These are phyloP conservation scores for Caradrina clavipalpis DNA, from an alignment of 2,888 invertebrate genomes.

Conservation along the genomic window DNA sequence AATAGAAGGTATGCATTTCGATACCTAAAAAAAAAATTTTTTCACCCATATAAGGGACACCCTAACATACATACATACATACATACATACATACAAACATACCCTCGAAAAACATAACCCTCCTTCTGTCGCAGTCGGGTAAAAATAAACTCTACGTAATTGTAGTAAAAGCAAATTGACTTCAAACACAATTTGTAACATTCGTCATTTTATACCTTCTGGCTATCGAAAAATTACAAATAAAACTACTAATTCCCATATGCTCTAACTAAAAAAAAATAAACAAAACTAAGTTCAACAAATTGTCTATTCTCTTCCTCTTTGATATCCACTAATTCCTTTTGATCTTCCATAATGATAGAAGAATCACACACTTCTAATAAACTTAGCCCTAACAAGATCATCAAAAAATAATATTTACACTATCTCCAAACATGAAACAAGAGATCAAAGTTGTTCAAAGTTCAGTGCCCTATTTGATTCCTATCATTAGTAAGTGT, in stretches of 20 bases:
- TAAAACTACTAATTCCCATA: not conserved
- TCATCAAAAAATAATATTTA: constrained; percentile 48
- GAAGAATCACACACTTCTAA: constrained; percentile 22
- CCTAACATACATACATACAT: too few species aligned
- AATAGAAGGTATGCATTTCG: too few species aligned
- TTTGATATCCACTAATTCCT: constrained; percentile 23
- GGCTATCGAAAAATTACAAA: too few species aligned
- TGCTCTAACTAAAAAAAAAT: not conserved
- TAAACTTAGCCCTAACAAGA: constrained; percentile 12
- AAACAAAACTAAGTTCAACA: not conserved
- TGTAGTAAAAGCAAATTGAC: too few species aligned
- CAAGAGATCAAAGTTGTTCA: constrained; percentile 50
- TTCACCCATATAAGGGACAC: too few species aligned
- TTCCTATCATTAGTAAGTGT: constrained; percentile 25
- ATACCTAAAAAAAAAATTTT: too few species aligned
- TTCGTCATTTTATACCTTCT: too few species aligned
- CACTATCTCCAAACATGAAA: constrained; percentile 34
- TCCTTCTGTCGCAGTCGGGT: too few species aligned
- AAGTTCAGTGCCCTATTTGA: constrained; percentile 40
- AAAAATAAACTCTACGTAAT: too few species aligned
- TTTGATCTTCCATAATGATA: constrained; percentile 45
- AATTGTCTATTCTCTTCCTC: not conserved
- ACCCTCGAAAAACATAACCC: too few species aligned
- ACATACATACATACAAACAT: too few species aligned
- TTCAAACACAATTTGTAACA: too few species aligned